Evolutionary conservation across 64 coral and sea anemone species (phyloP).

Genomic region (Acropora yongei): DNA sequence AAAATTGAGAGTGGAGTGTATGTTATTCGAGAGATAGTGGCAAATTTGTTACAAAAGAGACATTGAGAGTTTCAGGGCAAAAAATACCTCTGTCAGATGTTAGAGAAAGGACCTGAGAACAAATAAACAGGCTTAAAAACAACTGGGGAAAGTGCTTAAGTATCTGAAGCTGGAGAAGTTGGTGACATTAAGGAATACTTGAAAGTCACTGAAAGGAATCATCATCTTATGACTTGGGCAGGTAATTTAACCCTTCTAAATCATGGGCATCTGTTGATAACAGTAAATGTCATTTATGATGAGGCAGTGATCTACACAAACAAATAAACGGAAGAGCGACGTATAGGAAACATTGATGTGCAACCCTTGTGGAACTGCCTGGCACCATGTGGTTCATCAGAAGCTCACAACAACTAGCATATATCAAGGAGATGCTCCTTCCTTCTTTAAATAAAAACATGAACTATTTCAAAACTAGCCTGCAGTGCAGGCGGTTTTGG

Average conservation of each 20-base stretch:
- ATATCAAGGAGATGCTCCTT: neutral
- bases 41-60: neutral
- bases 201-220: conserved; percentile 56
- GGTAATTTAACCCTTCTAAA: conserved; percentile 69
- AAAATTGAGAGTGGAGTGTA: too few species aligned
- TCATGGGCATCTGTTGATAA: conserved; percentile 62
- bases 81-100: conserved; percentile 64
- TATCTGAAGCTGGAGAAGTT: conserved; percentile 1
- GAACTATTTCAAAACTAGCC: neutral
- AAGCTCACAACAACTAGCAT: conserved; percentile 45
- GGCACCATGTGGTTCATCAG: conserved; percentile 75
- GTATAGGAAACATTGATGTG: conserved; percentile 76
- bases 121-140: conserved; percentile 33
- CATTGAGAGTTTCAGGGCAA: conserved; percentile 34
- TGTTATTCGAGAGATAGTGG: too few species aligned
- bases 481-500: too few species aligned
- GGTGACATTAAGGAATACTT: conserved; percentile 60
- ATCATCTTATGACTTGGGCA: conserved; percentile 62
- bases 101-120: conserved; percentile 39
- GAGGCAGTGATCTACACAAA: conserved; percentile 60
- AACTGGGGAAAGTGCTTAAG: conserved; percentile 12
- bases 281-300: conserved; percentile 48
- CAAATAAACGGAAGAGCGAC: conserved; percentile 68
- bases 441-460: too few species aligned
- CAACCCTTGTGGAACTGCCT: conserved; percentile 54